phyloP scores from a whole-genome alignment of 1,140 invertebrate species.

The Nomia melanderi region DNA sequence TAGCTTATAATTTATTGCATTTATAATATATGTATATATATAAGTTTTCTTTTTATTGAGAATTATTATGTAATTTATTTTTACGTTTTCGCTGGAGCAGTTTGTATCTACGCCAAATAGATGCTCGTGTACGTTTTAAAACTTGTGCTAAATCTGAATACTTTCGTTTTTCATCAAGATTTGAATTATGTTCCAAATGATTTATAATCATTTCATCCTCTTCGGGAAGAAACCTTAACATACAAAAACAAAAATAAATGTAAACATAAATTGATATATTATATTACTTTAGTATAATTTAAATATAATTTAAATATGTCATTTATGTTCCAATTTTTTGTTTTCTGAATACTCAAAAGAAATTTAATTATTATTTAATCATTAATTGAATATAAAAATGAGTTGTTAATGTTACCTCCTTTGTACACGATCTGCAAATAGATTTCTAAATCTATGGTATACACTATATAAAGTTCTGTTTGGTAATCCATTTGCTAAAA shows the following conservation, averaged over 20 bases:
- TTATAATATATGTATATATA: too few species aligned
- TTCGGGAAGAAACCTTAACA: constrained; percentile 34
- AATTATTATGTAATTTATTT: too few species aligned
- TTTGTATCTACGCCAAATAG: constrained; percentile 72
- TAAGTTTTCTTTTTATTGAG: background rate
- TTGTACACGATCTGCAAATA: constrained; percentile 53
- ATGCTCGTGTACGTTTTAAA: constrained; percentile 71
- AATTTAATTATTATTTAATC: too few species aligned
- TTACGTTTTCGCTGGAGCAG: constrained; percentile 53
- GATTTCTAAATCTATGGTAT: constrained; percentile 68
- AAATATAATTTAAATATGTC: background rate
- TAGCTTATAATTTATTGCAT: too few species aligned
- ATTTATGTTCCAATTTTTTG: too few species aligned
- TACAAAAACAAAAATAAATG: constrained; percentile 5
- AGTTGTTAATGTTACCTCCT: constrained; percentile 60
- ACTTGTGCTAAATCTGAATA: constrained; percentile 68
- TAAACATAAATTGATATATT: background rate
- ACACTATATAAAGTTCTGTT: constrained; percentile 71
- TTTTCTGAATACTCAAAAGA: too few species aligned
- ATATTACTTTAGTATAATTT: too few species aligned
- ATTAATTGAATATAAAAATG: too few species aligned
- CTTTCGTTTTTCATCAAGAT: constrained; percentile 53
- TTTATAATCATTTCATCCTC: constrained; percentile 71
- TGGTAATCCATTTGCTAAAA: constrained; percentile 69
- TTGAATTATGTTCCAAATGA: constrained; percentile 57